Evolutionary conservation across 2,113 vertebrate genomes (phyloP), one percentile per base, ranked within the genome.

Genomic region (Dascyllus trimaculatus): DNA sequence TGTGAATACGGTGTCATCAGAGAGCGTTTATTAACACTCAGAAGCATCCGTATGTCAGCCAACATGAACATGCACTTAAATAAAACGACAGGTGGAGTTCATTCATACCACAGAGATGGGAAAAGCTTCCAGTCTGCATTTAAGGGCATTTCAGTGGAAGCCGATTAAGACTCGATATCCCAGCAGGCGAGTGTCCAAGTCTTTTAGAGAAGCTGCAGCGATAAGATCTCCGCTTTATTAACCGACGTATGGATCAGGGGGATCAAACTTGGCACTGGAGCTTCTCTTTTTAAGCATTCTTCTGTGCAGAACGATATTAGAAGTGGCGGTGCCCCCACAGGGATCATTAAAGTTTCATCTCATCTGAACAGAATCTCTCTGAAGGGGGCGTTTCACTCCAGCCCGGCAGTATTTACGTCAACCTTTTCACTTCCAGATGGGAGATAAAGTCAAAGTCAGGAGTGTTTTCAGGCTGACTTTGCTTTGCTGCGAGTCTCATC

Each of bases 111-210:
- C 1, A 53, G 78, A 66, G 60, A 84, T 73, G 57, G 65, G 57
- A 86, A 87, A 89, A 85, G 83, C 82, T 78, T 69, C 69, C 78
- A 24, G 75, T 85, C 58, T n/a, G 48, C 87, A 82, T 58, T 86
- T 80, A 61, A 85, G 5, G 32, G 75, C 21, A 78, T 85, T 85
- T 78, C 25, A 59, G 63, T 59, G 69, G 78, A 90, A 87, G 85
- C 85, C 14, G 78, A 93, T 91, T 80, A 90, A n/a, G 88, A 92
- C 91, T 89, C 72, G 2, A 61, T 57, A 54, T 80, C 88, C 77
- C 81, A 82, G 80, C 78, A 66, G 75, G 68, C 71, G 59, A 32
- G 29, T 15, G 32, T 48, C 74, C 59, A 81, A 72, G 17, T 57
- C 45, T 29, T 53, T 65, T 40, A 61, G 9, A 35, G 1, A 49